Conservation (phyloP, 2,888 invertebrate genomes). For the Nephrotoma guestfalica region DNA sequence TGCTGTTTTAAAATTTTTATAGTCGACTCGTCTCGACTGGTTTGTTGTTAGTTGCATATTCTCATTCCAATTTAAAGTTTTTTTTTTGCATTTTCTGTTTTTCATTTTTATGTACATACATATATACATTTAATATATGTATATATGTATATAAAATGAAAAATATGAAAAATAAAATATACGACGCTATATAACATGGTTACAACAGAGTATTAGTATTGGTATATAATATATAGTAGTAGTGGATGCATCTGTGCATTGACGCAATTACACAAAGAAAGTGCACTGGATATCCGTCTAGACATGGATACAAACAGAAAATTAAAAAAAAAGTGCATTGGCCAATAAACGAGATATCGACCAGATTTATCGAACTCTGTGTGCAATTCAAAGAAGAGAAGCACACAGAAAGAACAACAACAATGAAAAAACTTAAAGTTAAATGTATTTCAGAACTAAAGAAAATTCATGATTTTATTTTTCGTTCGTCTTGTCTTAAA, state of each 20-base stretch:
- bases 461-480: background rate
- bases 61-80: background rate
- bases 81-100: background rate
- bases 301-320: conserved; percentile 4
- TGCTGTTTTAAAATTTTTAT: background rate
- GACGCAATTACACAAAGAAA: conserved; percentile 2
- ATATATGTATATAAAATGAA: too few relatives aligned
- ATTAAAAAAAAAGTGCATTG: conserved; percentile 1
- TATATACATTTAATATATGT: background rate
- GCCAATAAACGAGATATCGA: conserved; percentile 4
- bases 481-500: background rate
- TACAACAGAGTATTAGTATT: background rate
- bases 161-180: background rate
- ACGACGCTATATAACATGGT: background rate
- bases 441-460: background rate
- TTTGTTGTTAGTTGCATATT: conserved; percentile 4
- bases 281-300: conserved; percentile 3
- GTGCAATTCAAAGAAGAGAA: background rate
- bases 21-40: conserved; percentile 4
- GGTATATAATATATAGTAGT: background rate
- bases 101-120: background rate
- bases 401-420: background rate
- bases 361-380: background rate
- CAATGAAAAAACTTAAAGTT: background rate
- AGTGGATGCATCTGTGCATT: conserved; percentile 3